Evolutionary conservation across 2,113 vertebrate genomes (phyloP), one percentile per base, ranked within the genome.

Genomic region (Leucopsar rothschildi): DNA sequence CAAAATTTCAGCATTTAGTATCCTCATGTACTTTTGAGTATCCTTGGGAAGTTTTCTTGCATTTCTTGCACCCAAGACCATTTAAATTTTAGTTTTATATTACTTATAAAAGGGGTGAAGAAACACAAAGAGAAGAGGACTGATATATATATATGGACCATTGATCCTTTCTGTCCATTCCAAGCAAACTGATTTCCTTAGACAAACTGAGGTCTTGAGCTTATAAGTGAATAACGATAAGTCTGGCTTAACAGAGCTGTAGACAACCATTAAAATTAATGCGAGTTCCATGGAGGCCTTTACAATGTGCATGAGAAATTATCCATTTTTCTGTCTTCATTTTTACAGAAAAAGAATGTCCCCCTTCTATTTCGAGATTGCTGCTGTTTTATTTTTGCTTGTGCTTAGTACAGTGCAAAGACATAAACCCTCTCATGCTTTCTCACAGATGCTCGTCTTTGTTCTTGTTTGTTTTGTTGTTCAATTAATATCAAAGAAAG

Each of bases 401-500:
- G 17, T 47, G 17, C 64, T 83, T 66, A 81, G 52, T 53, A 31
- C 27, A 60, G 10, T 53, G 31, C 55, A 90, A 69, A 94, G 57
- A 57, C 18, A 45, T 35, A 33, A 16, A 77, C 5, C 42, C 17
- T 84, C 63, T 24, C 28, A 29, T 71, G 55, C 12, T 91, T 92
- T 65, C 53, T 82, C 61, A 80, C 1, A 2, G 80, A 94, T 91
- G 77, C 47, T 84, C 19, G 42, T 53, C 44, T 88, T 95, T 86
- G 60, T 91, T 93, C 88, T 79, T 91, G 35, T 72, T 91, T 87
- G 71, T 86, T 92, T 92, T 88, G 69, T 93, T 87, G 63, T 82
- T 93, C 90, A 93, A 93, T 96, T 92, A 96, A 95, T 93, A 95
- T 88, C 84, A 94, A 96, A 82, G 68, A 95, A 97, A 97, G 97